A percentile compares a stretch with the other conserved stretches of the same genome.
These are phyloP conservation scores for Tribolium madens DNA, from an alignment of 1,140 invertebrate species.

Conservation along the genomic window DNA sequence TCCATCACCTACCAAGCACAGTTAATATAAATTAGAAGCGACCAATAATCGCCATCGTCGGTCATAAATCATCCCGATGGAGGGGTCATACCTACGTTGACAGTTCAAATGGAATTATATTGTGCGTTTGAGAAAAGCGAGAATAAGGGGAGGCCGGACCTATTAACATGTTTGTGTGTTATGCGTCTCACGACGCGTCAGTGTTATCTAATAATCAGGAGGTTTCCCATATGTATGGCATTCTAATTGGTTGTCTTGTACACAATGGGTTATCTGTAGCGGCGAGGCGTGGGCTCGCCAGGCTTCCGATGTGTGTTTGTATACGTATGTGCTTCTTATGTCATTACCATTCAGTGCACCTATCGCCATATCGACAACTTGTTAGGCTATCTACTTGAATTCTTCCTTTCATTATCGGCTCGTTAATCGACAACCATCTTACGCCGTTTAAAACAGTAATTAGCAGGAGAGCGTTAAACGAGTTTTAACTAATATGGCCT, in stretches of 20 bases:
- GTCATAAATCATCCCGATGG: conserved; percentile 7
- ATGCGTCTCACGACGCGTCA: conserved; percentile 6
- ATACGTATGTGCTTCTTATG: conserved; percentile 19
- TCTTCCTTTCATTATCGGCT: conserved; percentile 42
- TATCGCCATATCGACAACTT: conserved; percentile 12
- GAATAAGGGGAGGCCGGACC: neutral
- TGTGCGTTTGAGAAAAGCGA: conserved; percentile 39
- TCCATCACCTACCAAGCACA: too few relatives aligned
- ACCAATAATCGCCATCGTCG: neutral
- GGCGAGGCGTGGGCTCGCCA: conserved; percentile 18
- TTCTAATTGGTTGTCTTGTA: conserved; percentile 47
- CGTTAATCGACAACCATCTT: conserved; percentile 43
- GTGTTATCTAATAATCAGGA: conserved; percentile 40
- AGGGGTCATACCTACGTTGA: conserved; percentile 23
- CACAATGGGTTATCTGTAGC: conserved; percentile 32
- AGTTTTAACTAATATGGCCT: neutral
- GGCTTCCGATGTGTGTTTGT: conserved; percentile 23
- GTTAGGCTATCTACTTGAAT: conserved; percentile 40
- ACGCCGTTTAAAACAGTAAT: conserved; percentile 27
- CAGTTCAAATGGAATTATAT: conserved; percentile 39
- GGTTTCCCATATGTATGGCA: conserved; percentile 20
- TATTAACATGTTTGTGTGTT: neutral
- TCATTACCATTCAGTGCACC: conserved; percentile 17
- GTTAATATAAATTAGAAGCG: conserved; percentile 28
- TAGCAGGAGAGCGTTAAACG: conserved; percentile 28